These are phyloP conservation scores for Archivesica marissinica DNA, from an alignment of 1,140 invertebrate genomes.

Conservation along the genomic window DNA sequence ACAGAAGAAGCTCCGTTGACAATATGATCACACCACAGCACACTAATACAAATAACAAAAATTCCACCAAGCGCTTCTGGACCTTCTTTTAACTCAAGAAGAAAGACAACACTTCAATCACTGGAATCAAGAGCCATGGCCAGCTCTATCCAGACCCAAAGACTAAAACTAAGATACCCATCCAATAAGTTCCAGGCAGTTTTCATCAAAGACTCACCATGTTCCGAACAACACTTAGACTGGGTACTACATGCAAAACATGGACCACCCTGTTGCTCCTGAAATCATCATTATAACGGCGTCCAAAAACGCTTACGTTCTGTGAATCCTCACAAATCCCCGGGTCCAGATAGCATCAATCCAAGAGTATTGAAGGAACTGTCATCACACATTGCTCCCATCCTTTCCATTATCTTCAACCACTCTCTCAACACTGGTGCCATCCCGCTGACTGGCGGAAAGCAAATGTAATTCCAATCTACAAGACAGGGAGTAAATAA, in stretches of 20 bases:
- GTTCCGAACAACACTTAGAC: not conserved
- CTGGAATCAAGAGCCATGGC: not conserved
- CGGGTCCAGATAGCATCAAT: conserved; percentile 6
- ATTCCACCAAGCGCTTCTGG: not conserved
- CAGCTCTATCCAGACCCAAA: not conserved
- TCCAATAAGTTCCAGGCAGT: conserved; percentile 26
- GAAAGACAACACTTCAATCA: not conserved
- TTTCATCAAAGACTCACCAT: not conserved
- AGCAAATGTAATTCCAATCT: conserved; percentile 38
- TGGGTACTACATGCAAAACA: not conserved
- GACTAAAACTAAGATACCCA: too few species aligned
- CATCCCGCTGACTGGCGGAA: conserved; percentile 33
- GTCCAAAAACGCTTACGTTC: not conserved
- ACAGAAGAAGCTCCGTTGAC: not conserved
- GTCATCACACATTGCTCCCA: conserved; percentile 20
- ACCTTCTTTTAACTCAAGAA: conserved; percentile 18
- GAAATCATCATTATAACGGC: not conserved
- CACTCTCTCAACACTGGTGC: conserved; percentile 22
- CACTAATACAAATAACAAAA: not conserved
- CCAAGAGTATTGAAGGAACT: conserved; percentile 42
- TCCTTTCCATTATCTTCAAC: conserved; percentile 37
- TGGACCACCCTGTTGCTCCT: too few species aligned
- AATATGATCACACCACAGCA: not conserved
- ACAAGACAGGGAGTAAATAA: conserved; percentile 47
- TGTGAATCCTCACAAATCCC: not conserved